Evolutionary conservation across 2,797 vertebrate genomes (phyloP).

Genomic region (Anguilla marmorata): DNA sequence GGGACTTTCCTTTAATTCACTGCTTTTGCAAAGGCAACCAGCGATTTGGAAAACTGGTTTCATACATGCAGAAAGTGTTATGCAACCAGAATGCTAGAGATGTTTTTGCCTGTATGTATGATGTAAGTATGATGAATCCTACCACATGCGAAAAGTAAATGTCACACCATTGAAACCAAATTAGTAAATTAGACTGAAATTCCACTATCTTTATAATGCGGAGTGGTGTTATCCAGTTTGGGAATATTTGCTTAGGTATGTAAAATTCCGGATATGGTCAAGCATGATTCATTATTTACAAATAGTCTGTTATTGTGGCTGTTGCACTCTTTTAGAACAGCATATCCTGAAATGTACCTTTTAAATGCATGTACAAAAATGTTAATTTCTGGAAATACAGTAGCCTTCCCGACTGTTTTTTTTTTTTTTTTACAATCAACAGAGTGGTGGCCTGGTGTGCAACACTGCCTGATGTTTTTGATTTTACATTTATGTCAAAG

Average conservation of each 20-base stretch:
- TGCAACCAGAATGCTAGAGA: neutral
- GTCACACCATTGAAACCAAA: neutral
- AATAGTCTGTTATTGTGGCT: neutral
- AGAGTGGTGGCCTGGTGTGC: neutral
- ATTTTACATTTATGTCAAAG: neutral
- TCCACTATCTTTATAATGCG: neutral
- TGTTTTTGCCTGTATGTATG: neutral
- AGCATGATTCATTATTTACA: neutral
- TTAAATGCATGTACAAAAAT: neutral
- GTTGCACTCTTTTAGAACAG: neutral
- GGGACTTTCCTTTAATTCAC: neutral
- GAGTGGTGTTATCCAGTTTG: neutral
- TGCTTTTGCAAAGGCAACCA: neutral
- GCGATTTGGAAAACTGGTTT: constrained; percentile 14
- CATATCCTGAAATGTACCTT: neutral
- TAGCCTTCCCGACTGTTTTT: neutral
- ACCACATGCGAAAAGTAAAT: neutral
- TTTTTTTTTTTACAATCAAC: neutral
- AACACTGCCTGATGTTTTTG: neutral
- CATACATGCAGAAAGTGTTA: neutral
- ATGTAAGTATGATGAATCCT: neutral
- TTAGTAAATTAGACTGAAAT: neutral
- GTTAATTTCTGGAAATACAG: neutral
- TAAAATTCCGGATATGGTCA: neutral
- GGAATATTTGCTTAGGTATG: neutral